Evolutionary conservation across 2,797 vertebrate genomes (phyloP), one percentile per base, ranked within the genome.

Genomic region (Micropoecilia bifurca): DNA sequence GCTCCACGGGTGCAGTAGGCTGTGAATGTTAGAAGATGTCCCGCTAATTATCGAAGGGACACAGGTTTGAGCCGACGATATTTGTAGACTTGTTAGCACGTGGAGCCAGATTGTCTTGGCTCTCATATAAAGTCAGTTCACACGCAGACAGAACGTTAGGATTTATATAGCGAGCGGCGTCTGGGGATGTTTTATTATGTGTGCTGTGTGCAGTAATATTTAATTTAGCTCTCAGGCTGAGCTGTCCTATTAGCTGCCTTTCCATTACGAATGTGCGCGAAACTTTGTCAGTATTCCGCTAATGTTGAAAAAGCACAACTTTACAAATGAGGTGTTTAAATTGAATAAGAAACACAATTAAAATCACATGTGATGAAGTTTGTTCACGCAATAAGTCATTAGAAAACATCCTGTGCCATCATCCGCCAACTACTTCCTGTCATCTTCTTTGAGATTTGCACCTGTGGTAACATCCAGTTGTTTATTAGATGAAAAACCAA

Each of bases 11-110:
- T 85, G 85, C 82, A 81, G 86, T 82, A 81, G 83, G 78, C 74
- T 75, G 86, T 83, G 82, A 82, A 86, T 87, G 76, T 87, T 83
- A 87, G 87, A 87, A 81, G 84, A 92, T 89, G 90, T 91, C 77
- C 79, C 48, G 73, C 81, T 92, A 87, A 90, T 91, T 88, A 92
- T 80, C 79, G 82, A 74, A 75, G 89, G 79, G 87, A 89, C 83
- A 74, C 81, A 80, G 82, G 86, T 87, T 87, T 84, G 79, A 80
- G 84, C 61, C 69, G 84, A 81, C 73, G 88, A 86, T 74, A 87
- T 87, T 83, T 68, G 72, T 74, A 77, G 74, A 83, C 84, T 86
- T 90, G 85, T 87, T 75, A 77, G 73, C 69, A 13, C 71, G 59
- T 69, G 80, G 48, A 84, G 83, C 83, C 80, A 77, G 81, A 80